Base-by-base conservation (phyloP, 2,888 invertebrate species). In the Eumerus sabulonum region DNA sequence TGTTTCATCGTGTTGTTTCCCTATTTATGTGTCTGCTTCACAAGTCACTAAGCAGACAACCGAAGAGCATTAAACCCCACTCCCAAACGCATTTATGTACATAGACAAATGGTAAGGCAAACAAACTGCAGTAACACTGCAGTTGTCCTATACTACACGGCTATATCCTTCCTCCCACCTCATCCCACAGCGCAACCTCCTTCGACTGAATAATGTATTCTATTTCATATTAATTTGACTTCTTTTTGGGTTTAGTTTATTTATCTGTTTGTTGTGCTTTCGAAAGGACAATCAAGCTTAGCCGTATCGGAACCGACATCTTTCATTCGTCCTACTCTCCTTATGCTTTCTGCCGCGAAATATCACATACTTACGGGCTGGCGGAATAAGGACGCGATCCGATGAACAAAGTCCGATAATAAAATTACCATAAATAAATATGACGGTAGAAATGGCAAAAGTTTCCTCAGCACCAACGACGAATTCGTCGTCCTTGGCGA, bases 351-450 rank as follows among this genome's bases (percentile, higher is more conserved):
- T 36, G 27, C 47, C 67, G 56, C 56, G 40, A 40, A 35, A 40
- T 27, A 27, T 27, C 47, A 59, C 14, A 63, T 9, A n/a, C 12
- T 9, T 3, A 40, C 14, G 53, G 60, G 60, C 50, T 14, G 62
- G 50, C 56, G 27, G 40, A 62, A 72, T 4, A 27, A 72, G 57
- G 53, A 66, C 77, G 77, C 77, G 77, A 66, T 18, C 73, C 73
- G 72, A 73, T 73, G 77, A 77, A 73, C 77, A 77, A 67, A 79
- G 74, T 73, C 79, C 74, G 79, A 79, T 79, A 79, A 79, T 73
- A 79, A 79, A 79, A 79, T 79, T 79, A 70, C 74, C 79, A 79
- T 79, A 79, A 74, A 79, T 79, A 79, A 79, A 79, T 79, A 79
- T 79, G 79, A 79, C 60, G 74, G 71, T 57, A 51, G 35, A 76